Base-by-base conservation (phyloP, 2,113 vertebrate species). In the Carassius auratus region DNA sequence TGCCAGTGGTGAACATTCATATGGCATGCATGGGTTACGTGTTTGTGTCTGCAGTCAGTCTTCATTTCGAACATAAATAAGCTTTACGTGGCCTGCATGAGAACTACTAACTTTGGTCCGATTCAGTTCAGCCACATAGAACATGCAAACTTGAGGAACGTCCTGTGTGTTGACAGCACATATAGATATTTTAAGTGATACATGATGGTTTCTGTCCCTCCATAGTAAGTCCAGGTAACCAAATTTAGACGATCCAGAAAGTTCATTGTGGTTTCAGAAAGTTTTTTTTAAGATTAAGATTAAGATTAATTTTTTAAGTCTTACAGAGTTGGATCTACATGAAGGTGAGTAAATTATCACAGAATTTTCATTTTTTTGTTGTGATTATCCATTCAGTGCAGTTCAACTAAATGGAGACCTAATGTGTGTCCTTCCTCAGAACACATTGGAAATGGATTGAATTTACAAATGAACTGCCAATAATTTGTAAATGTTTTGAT, bases 21-120 rank as follows among this genome's bases (percentile, higher is more conserved):
- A 90, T 93, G 92, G 77, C 68, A 50, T 78, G 77, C 19, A 83
- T 84, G 77, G 55, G 83, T 76, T 76, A 57, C n/a, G 55, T 76
- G 55, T 83, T 88, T 87, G 80, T 87, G 86, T 74, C 86, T 89
- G 84, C 89, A 92, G 92, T 94, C 90, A 89, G 88, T 92, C 91
- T 92, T 93, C 91, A 92, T 93, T 94, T 91, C 83, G 81, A 91
- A 92, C 84, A 91, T 92, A 92, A 94, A 93, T 88, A 92, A 85
- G 19, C 87, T 77, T 83, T 81, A 69, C 33, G 9, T 59, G 77
- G 48, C 81, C 90, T 92, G 91, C 91, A 91, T 91, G 84, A 90
- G 90, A 90, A 92, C 91, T 92, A 85, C 87, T 80, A 86, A 76
- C 83, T 83, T 91, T 92, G 76, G 84, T 85, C 57, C 62, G 57